These are phyloP conservation scores for Fragum sueziense DNA, from an alignment of 2,888 invertebrate species.

Conservation along the genomic window DNA sequence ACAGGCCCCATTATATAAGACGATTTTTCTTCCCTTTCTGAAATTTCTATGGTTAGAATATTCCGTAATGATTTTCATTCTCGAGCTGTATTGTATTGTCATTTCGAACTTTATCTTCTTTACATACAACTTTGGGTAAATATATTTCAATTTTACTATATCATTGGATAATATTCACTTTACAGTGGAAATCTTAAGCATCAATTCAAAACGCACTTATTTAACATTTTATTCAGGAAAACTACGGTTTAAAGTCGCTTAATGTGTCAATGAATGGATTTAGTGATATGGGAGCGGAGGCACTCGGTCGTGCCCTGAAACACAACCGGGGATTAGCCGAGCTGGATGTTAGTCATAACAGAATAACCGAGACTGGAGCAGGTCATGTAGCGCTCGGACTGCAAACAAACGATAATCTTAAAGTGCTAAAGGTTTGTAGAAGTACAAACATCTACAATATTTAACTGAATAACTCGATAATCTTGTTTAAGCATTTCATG, in stretches of 20 bases:
- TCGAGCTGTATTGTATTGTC: no score
- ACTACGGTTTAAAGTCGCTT: conserved; percentile 74
- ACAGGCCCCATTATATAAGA: no score
- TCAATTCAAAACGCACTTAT: not conserved
- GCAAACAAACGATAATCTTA: conserved; percentile 73
- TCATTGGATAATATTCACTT: no score
- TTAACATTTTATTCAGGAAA: conserved; percentile 70
- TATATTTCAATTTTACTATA: no score
- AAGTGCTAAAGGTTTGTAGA: conserved; percentile 66
- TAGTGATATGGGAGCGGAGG: conserved; percentile 72
- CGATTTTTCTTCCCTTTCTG: no score
- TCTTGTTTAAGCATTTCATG: no score
- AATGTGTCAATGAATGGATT: conserved; percentile 80
- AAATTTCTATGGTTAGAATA: no score
- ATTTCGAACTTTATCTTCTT: no score
- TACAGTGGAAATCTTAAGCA: not conserved
- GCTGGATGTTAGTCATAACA: conserved; percentile 78
- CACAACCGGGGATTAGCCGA: conserved; percentile 77
- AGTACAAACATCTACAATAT: no score
- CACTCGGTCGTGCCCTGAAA: conserved; percentile 75
- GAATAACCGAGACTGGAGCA: conserved; percentile 75
- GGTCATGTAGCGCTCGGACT: conserved; percentile 73
- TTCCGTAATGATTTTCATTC: no score
- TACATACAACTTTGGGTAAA: no score
- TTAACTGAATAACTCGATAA: no score